Conservation (phyloP, 2,888 invertebrate species). For the Exocentrus adspersus region DNA sequence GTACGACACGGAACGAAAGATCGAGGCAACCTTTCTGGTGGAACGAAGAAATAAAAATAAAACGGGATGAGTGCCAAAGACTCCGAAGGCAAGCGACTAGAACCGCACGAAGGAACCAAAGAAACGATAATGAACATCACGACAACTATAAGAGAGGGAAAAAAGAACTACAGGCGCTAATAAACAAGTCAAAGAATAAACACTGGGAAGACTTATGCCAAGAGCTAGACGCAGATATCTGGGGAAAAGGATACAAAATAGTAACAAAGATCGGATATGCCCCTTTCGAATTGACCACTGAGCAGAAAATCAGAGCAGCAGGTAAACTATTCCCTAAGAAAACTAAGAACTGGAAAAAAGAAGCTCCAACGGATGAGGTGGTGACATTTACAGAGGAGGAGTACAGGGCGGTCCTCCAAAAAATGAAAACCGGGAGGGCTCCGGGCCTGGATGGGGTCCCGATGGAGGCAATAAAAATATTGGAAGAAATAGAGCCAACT, state of each 20-base stretch:
- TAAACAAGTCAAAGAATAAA: constrained; percentile 15
- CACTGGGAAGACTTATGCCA: constrained; percentile 2
- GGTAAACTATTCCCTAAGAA: constrained; percentile 1
- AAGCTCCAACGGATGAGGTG: no score
- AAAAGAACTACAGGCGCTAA: background rate
- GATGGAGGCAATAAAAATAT: background rate
- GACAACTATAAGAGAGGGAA: background rate
- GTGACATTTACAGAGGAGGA: no score
- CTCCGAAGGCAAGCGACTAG: background rate
- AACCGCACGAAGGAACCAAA: background rate
- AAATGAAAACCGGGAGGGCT: background rate
- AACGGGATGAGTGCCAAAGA: background rate
- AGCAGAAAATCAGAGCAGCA: background rate
- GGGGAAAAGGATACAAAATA: constrained; percentile 15
- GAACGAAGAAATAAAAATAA: background rate
- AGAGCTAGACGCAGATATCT: constrained; percentile 15
- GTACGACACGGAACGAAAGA: background rate
- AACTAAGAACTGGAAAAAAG: background rate
- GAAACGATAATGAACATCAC: no score
- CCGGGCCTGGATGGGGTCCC: background rate
- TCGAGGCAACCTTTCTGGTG: background rate
- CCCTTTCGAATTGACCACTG: background rate
- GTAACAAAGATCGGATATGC: background rate
- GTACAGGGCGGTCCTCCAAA: background rate
- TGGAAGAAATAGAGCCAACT: background rate